These are phyloP conservation scores for Vombatus ursinus DNA, from an alignment of 2,113 vertebrate species.

Conservation along the genomic window DNA sequence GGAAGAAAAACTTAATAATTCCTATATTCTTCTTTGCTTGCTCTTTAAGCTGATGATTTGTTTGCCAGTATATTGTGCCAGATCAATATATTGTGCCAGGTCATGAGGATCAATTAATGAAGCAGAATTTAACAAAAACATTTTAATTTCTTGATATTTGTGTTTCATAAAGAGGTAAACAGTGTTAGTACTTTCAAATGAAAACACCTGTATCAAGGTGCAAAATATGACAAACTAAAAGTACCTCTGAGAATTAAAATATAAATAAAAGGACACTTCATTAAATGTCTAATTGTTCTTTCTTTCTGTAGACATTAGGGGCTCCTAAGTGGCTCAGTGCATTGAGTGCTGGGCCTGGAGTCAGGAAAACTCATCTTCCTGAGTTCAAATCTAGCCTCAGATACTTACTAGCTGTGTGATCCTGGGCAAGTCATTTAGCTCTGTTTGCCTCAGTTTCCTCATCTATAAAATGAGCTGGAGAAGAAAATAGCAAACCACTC, in stretches of 20 bases:
- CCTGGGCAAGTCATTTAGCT: not conserved
- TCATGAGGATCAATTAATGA: not conserved
- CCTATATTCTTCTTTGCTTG: slow-evolving; percentile 20
- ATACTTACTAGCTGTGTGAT: not conserved
- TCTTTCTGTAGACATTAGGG: not conserved
- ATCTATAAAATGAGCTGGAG: not conserved
- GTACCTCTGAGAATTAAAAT: not conserved
- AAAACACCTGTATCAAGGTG: not conserved
- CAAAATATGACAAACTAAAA: slow-evolving; percentile 5
- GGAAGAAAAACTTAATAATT: not conserved
- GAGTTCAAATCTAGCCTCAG: not conserved
- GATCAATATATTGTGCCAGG: no score
- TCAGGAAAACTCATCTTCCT: not conserved
- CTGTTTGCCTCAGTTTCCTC: not conserved
- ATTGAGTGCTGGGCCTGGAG: not conserved
- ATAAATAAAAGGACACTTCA: slow-evolving; percentile 6
- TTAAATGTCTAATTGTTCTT: not conserved
- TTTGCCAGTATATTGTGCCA: not conserved
- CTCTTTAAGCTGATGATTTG: slow-evolving; percentile 13
- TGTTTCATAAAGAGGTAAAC: not conserved
- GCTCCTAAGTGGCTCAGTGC: not conserved
- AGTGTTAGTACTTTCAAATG: not conserved
- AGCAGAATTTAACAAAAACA: slow-evolving; percentile 1
- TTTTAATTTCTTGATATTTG: not conserved
- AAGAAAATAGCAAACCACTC: not conserved